Conservation (phyloP, 2,113 vertebrate genomes). For the Sterna hirundo region DNA sequence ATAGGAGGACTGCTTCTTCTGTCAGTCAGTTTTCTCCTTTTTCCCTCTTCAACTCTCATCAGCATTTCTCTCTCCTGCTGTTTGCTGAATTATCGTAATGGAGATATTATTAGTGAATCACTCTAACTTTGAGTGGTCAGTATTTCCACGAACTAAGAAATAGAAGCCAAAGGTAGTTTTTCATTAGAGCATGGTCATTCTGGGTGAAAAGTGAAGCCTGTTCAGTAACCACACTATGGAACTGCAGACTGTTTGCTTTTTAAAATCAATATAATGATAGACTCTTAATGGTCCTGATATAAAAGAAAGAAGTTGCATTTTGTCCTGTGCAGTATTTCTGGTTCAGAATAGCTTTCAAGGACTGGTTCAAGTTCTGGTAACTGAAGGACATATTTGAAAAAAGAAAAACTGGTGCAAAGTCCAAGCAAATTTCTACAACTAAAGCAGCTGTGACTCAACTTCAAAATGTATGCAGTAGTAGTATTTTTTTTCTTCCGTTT, state of each 20-base stretch:
- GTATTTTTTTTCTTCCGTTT: background rate
- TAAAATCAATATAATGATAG: slow-evolving; percentile 21
- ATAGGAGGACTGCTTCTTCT: background rate
- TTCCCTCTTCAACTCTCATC: background rate
- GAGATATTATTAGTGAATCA: slow-evolving; percentile 6
- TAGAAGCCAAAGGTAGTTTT: background rate
- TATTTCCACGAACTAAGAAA: background rate
- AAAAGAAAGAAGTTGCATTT: background rate
- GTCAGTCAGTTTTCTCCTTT: background rate
- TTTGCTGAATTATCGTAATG: slow-evolving; percentile 15
- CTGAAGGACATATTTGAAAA: background rate
- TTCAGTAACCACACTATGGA: background rate
- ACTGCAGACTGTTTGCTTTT: background rate
- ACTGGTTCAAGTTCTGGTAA: background rate
- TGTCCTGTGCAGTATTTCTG: background rate
- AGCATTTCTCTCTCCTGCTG: background rate
- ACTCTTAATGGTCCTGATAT: background rate
- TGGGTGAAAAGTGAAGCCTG: background rate
- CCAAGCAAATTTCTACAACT: background rate
- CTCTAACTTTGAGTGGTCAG: background rate
- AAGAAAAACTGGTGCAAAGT: background rate
- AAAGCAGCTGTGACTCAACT: background rate
- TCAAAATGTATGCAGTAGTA: background rate
- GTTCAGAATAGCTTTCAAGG: background rate
- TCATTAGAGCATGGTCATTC: background rate